Base-by-base conservation (phyloP, 2,797 vertebrate genomes). In the Acanthurus leucopareius region DNA sequence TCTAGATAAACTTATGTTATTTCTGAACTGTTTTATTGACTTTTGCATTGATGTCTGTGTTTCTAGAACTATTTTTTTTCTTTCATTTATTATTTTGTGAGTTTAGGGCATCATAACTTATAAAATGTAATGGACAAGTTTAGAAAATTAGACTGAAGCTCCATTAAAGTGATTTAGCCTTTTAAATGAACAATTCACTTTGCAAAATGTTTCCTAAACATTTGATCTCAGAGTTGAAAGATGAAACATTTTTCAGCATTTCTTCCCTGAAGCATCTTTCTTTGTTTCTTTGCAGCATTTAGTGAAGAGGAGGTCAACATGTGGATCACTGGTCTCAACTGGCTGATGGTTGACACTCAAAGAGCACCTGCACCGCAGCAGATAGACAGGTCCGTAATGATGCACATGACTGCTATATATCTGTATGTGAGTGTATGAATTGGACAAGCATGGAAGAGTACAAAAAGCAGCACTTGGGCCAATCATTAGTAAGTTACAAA, bases 281-380 rank as follows among this genome's bases (percentile, higher is more conserved):
- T 53, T 19, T 73, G 38, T 78, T 38, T 72, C 51, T 65, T n/a
- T 54, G 38, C 88, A 97, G 96, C 96, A 3, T 97, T 96, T 90
- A 97, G 95, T 0, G 96, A 97, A 74, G 96, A 97, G 76, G 96
- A 97, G 82, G 96, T 96, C 87, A 96, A 91, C 86, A 92, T 96
- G 61, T 97, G 96, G 96, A 91, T 96, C 77, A 93, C 93, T 0
- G 96, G 96, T 10, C 93, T 97, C 82, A 96, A 92, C 90, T 97
- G 96, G 96, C 86, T 96, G 85, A 94, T 96, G 87, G 58, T 20
- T 0, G 96, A 97, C 84, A 96, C 95, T 0, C 95, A 95, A 86
- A 94, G 87, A 75, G 93, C 96, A 0, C 94, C 95, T 0, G 95
- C 95, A 0, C 96, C 96, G 0, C 95, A 96, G 47, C 96, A 96